Percentiles rank a stretch among this genome's conserved stretches.
These are phyloP conservation scores for Salvator merianae DNA, from an alignment of 2,113 vertebrate species.

Conservation along the genomic window DNA sequence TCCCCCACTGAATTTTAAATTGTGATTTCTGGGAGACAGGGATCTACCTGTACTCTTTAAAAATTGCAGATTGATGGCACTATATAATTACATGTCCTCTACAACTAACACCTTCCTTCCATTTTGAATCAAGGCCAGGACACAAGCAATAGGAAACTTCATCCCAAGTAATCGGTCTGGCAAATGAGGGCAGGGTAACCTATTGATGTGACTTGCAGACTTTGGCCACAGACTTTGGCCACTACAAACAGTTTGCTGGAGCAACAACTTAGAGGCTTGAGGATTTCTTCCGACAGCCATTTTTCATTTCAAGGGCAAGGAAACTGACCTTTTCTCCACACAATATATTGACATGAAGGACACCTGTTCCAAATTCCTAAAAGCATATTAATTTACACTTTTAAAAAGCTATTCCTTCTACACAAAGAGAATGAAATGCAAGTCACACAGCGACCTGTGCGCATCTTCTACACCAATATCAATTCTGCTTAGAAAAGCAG, in stretches of 20 bases:
- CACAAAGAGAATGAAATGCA: not conserved
- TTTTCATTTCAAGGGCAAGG: too few relatives aligned
- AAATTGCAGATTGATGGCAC: not conserved
- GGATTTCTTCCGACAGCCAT: too few relatives aligned
- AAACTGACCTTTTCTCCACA: not conserved
- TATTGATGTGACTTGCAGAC: too few relatives aligned
- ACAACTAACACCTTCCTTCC: not conserved
- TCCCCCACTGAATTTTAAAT: not conserved
- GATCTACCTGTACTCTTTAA: too few relatives aligned
- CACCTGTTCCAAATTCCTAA: not conserved
- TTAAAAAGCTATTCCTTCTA: not conserved
- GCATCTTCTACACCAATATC: not conserved
- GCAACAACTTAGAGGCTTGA: too few relatives aligned
- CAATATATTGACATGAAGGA: not conserved
- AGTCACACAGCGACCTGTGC: not conserved
- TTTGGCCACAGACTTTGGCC: not conserved
- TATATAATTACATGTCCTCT: not conserved
- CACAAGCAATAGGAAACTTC: not conserved
- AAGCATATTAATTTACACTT: not conserved
- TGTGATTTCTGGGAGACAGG: not conserved
- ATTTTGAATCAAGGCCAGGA: not conserved
- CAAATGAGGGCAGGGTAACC: too few relatives aligned
- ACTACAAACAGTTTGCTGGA: too few relatives aligned
- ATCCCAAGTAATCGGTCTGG: not conserved
- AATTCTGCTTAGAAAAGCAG: not conserved